Percentiles rank a stretch among this genome's conserved stretches.
These are phyloP conservation scores for Felis chaus DNA, from an alignment of 2,113 vertebrate genomes.

Conservation along the genomic window DNA sequence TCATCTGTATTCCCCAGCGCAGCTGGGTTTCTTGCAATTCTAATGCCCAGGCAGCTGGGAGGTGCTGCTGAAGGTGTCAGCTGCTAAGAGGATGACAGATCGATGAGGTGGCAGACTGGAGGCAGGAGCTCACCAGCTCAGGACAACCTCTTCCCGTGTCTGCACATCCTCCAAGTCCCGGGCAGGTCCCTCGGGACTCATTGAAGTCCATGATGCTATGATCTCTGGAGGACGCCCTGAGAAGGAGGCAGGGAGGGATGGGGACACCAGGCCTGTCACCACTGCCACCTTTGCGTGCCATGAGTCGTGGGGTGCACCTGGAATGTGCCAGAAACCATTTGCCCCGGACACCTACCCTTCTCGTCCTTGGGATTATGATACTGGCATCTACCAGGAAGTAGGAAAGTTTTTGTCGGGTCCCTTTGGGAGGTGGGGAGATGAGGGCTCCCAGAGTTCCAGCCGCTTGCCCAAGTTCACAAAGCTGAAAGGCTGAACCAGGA, in stretches of 20 bases:
- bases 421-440: neutral
- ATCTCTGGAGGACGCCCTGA: constrained; percentile 79
- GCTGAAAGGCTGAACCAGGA: neutral
- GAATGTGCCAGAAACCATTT: neutral
- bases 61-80: constrained; percentile 86
- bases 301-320: neutral
- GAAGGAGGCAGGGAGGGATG: neutral
- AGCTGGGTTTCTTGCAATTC: constrained; percentile 81
- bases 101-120: constrained; percentile 84
- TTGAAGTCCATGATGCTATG: constrained; percentile 77
- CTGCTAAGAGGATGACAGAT: constrained; percentile 87
- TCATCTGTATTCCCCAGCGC: constrained; percentile 88
- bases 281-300: neutral
- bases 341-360: neutral
- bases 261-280: neutral
- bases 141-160: constrained; percentile 82
- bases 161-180: constrained; percentile 79
- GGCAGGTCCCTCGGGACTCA: constrained; percentile 75
- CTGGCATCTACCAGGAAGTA: neutral
- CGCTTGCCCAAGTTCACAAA: neutral
- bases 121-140: constrained; percentile 74
- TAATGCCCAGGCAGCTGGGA: constrained; percentile 81
- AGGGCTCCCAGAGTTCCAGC: neutral
- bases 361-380: neutral
- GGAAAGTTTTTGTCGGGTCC: neutral